phyloP scores from a whole-genome alignment of 37 sponge, comb jelly and placozoan species.

The Geodia barretti region DNA sequence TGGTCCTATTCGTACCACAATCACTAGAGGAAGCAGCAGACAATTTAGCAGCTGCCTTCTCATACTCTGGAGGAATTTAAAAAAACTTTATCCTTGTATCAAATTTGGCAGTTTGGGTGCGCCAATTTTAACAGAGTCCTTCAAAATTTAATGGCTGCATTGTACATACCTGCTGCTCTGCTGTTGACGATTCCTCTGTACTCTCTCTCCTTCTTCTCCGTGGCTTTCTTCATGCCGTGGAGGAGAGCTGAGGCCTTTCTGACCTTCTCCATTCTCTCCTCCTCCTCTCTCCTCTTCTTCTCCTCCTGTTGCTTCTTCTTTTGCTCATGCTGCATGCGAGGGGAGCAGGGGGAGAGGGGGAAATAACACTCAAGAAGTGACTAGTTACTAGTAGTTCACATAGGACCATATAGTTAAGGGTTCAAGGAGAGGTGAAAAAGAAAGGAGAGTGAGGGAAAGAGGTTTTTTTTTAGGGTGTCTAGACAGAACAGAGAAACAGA shows the following conservation, averaged over 20 bases:
- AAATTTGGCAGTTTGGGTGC: neutral
- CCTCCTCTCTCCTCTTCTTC: slow-evolving; percentile 3
- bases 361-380: too few species aligned
- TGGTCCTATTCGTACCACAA: neutral
- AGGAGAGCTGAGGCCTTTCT: slow-evolving; percentile 29
- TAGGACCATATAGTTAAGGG: too few species aligned
- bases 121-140: neutral
- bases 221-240: neutral
- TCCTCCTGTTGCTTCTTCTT: slow-evolving; percentile 24
- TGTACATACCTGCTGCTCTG: neutral
- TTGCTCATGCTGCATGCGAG: slow-evolving; percentile 36
- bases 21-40: neutral
- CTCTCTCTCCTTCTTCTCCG: slow-evolving; percentile 6
- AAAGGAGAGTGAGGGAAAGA: neutral
- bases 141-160: too few species aligned
- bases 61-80: neutral
- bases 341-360: too few species aligned
- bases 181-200: slow-evolving; percentile 17
- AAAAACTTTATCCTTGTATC: neutral
- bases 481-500: neutral
- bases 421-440: neutral
- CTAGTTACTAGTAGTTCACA: too few species aligned
- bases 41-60: neutral
- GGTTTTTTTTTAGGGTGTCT: neutral
- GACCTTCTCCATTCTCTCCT: neutral